Base-by-base conservation (phyloP, 2,888 invertebrate species). In the Lymantria monacha region DNA sequence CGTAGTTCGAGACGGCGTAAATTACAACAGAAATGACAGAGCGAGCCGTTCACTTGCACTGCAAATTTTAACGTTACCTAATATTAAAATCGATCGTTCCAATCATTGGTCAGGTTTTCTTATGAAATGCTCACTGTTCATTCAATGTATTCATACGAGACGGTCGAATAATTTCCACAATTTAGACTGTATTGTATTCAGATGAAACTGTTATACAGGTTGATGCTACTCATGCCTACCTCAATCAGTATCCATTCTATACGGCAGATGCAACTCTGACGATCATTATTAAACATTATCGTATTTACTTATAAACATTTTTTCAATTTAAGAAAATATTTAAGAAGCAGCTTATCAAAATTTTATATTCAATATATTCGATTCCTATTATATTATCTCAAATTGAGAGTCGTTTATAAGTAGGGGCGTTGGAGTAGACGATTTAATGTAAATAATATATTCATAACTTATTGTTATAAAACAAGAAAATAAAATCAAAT, bases 181-280 rank as follows among this genome's bases (percentile, higher is more conserved):
- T 52, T 43, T 52, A 47, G 69, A 69, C 70, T 67, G 72, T 73
- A 78, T 74, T 74, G 64, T 66, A 65, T 70, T 71, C 66, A 69
- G 61, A 68, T 73, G 78, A 5, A 71, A 67, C 22, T 74, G 72
- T 71, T 72, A 73, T 66, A 68, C 72, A 71, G 67, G 70, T 70
- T 70, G 70, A 72, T 72, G 72, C 72, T 66, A 64, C 72, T 69
- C 74, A 74, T 76, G 74, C 82, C 79, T 74, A 70, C 74, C 66
- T 74, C 81, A 87, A 87, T 87, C 85, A 85, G 75, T 76, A 78
- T 66, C 77, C 83, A 87, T 87, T 85, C 76, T 70, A 61, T 71
- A 68, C 65, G 57, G 72, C 72, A 73, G 72, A 72, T 74, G 53
- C 22, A 42, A n/a, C n/a, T n/a, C n/a, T 40, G 36, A 30, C 42